A percentile compares a stretch with the other conserved stretches of the same genome.
phyloP scores from a whole-genome alignment of 2,888 invertebrate genomes.

The Calliopum simillimum region DNA sequence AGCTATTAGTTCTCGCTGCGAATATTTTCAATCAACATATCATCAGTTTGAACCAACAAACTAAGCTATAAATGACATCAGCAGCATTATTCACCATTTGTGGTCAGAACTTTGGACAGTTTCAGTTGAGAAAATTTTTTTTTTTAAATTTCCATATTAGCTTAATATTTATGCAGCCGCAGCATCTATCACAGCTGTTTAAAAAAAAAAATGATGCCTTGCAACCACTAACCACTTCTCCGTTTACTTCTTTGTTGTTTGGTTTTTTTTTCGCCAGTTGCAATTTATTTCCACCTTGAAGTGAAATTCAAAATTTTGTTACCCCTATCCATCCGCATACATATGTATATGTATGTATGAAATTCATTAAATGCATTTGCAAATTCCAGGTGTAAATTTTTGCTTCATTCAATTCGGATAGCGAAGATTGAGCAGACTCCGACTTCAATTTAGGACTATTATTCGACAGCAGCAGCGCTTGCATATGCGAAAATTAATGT shows the following conservation, averaged over 20 bases:
- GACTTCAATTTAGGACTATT: background rate
- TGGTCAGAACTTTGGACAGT: too few relatives aligned
- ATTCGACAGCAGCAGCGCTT: too few relatives aligned
- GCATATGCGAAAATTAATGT: too few relatives aligned
- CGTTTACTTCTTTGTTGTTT: background rate
- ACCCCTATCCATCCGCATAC: slow-evolving; percentile 51
- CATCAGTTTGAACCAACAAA: too few relatives aligned
- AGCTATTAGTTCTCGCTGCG: too few relatives aligned
- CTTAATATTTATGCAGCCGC: background rate
- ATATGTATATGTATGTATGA: too few relatives aligned
- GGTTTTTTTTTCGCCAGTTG: slow-evolving; percentile 19
- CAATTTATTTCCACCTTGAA: slow-evolving; percentile 31
- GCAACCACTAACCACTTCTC: background rate
- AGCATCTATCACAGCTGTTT: slow-evolving; percentile 10
- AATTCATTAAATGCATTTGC: slow-evolving; percentile 49
- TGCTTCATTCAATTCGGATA: slow-evolving; percentile 24
- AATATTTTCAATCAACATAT: too few relatives aligned
- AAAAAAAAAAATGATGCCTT: slow-evolving; percentile 10
- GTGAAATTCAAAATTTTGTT: slow-evolving; percentile 27
- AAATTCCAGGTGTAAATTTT: slow-evolving; percentile 63
- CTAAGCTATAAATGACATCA: too few relatives aligned
- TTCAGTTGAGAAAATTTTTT: too few relatives aligned
- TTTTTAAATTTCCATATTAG: too few relatives aligned
- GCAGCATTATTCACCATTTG: too few relatives aligned
- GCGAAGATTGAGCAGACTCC: background rate